Conservation (phyloP, 2,888 invertebrate species). For the Onchidella celtica region DNA sequence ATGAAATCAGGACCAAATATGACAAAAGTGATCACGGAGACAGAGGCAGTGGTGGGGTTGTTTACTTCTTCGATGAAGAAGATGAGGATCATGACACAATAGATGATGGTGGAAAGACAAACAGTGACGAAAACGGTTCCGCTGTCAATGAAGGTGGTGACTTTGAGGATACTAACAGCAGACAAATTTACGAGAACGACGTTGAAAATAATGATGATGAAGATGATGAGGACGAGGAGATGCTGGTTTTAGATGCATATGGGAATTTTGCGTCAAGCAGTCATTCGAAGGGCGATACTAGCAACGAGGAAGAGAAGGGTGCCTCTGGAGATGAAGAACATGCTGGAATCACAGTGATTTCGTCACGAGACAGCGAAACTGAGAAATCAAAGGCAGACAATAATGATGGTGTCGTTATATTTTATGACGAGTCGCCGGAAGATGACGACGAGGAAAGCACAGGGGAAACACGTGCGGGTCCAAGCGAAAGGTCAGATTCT, state of each 20-base stretch:
- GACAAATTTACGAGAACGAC: neutral
- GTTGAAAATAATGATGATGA: conserved; percentile 40
- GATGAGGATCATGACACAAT: conserved; percentile 31
- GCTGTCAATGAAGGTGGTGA: neutral
- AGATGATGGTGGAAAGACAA: neutral
- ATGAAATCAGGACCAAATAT: too few species aligned
- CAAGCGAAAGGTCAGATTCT: too few species aligned
- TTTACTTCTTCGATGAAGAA: neutral
- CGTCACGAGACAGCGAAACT: too few species aligned
- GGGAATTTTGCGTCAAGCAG: neutral
- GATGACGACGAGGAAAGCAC: too few species aligned
- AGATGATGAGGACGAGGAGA: neutral
- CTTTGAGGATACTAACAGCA: neutral
- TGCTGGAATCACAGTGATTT: too few species aligned
- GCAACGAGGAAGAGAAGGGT: neutral
- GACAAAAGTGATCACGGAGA: neutral
- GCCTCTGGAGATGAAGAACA: neutral
- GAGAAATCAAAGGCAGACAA: too few species aligned
- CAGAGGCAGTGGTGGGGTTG: neutral
- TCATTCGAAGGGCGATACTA: neutral
- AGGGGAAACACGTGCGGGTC: too few species aligned
- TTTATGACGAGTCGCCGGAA: neutral
- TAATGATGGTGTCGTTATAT: too few species aligned
- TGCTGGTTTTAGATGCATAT: neutral
- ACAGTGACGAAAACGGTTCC: neutral